Base-by-base conservation (phyloP, 2,888 invertebrate genomes). In the Tridacna gigas region DNA sequence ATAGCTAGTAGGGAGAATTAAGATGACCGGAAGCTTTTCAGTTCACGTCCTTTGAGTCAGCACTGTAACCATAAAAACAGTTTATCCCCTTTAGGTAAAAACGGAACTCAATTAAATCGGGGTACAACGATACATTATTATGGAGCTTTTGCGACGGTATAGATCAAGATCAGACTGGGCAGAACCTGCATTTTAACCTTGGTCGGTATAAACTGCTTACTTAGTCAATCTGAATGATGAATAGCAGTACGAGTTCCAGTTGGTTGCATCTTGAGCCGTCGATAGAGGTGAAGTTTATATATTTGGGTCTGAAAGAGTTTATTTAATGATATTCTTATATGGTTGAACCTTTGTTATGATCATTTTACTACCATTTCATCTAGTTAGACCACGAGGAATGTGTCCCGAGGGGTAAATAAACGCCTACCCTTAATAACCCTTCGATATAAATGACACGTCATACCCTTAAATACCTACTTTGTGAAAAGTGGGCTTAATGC, bases 331-430 rank as follows among this genome's bases (percentile, higher is more conserved):
- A 71, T 51, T 51, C 71, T 15, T 71, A 37, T 48, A 47, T 51
- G 71, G 25, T 51, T 71, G 71, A 71, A 45, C 20, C 51, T 48
- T 51, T n/a, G 48, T 71, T 51, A 71, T 71, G 48, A 71, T 51
- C 25, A 9, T 71, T 71, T 71, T 71, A 71, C 47, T 18, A 71
- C 47, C 28, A 25, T 25, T 48, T 47, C 71, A 71, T 71, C 71
- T 71, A 45, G 71, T 71, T 71, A 71, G 71, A 71, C 71, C 51
- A 22, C 4, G 26, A n/a, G 71, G 71, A 71, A 71, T 48, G 71
- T 71, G 71, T 71, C 71, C 25, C 2, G 11, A 26, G 71, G 56
- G 11, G 11, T 5, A 37, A 4, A 37, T 37, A 37, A 7, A 37
- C 37, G 37, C 37, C 7, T 37, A 37, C 37, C 37, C 37, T 37